Percentiles rank a stretch among this genome's conserved stretches.
Evolutionary conservation across 2,797 vertebrate species (phyloP).

Genomic region (Pantherophis alleghaniensis): DNA sequence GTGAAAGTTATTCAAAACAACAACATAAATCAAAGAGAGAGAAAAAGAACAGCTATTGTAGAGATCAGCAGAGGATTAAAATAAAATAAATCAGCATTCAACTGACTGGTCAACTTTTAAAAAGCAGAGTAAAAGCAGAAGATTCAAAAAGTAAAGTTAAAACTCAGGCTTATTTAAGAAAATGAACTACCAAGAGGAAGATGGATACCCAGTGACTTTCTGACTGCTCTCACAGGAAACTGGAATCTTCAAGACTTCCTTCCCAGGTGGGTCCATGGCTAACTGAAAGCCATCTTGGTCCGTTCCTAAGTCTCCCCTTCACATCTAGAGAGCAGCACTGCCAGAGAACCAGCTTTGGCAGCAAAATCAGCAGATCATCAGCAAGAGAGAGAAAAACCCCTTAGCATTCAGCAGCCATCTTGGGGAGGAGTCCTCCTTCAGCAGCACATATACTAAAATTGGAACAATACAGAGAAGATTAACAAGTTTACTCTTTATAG

Average conservation of each 20-base stretch:
- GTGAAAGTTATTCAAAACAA: background rate
- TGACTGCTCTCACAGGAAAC: background rate
- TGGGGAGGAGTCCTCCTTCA: background rate
- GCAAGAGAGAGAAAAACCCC: background rate
- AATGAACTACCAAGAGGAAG: background rate
- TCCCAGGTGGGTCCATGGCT: background rate
- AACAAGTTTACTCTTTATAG: background rate
- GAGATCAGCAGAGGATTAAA: background rate
- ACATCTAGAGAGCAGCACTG: background rate
- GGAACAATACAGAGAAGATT: background rate
- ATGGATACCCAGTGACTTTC: background rate
- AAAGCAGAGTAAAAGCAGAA: background rate
- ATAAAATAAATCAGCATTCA: background rate
- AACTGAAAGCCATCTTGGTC: background rate
- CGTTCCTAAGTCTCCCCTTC: background rate
- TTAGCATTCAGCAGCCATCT: background rate
- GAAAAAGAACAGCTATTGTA: background rate
- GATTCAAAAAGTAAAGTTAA: background rate
- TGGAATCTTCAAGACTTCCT: background rate
- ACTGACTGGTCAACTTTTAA: background rate
- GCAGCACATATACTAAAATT: background rate
- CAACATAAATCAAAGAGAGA: background rate
- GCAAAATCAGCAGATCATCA: background rate
- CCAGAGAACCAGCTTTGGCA: background rate
- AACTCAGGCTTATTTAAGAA: background rate